A percentile compares a stretch with the other conserved stretches of the same genome.
Evolutionary conservation across 2,888 invertebrate species (phyloP).

Genomic region (Venusia cambrica): DNA sequence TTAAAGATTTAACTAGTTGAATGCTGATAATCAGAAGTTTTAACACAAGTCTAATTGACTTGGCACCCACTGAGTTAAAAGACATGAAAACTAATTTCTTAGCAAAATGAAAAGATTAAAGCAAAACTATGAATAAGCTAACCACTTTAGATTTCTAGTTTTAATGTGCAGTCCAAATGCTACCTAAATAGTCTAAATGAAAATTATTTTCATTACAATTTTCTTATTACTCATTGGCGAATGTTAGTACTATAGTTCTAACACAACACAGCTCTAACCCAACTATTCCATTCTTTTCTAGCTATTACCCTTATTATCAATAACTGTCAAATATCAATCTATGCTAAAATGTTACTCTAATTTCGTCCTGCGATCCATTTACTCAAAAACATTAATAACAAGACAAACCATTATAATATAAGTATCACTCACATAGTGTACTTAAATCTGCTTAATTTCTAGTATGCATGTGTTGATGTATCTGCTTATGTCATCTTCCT

Average conservation of each 20-base stretch:
- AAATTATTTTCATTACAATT: constrained; percentile 6
- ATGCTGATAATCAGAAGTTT: too few species aligned
- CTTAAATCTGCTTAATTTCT: too few species aligned
- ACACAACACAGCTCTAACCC: constrained; percentile 4
- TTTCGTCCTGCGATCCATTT: constrained; percentile 24
- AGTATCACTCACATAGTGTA: constrained; percentile 1
- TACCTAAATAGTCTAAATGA: constrained; percentile 1
- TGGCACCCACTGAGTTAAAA: too few species aligned
- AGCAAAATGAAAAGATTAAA: constrained; percentile 8
- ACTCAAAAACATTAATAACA: constrained; percentile 19
- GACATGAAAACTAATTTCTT: not conserved
- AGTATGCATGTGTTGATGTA: too few species aligned
- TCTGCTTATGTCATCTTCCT: too few species aligned
- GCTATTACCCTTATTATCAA: constrained; percentile 7
- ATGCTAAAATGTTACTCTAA: constrained; percentile 8
- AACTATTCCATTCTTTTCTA: constrained; percentile 11
- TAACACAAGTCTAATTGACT: too few species aligned
- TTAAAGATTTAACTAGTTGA: too few species aligned
- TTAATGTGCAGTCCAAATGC: constrained; percentile 7
- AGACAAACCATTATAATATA: constrained; percentile 16
- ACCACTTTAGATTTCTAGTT: constrained; percentile 4
- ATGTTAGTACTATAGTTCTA: not conserved
- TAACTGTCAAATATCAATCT: constrained; percentile 5
- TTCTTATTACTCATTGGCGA: constrained; percentile 6
- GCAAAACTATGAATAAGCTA: constrained; percentile 1